Evolutionary conservation across 2,888 invertebrate genomes (phyloP), one percentile per base, ranked within the genome.

Genomic region (Empis livida): DNA sequence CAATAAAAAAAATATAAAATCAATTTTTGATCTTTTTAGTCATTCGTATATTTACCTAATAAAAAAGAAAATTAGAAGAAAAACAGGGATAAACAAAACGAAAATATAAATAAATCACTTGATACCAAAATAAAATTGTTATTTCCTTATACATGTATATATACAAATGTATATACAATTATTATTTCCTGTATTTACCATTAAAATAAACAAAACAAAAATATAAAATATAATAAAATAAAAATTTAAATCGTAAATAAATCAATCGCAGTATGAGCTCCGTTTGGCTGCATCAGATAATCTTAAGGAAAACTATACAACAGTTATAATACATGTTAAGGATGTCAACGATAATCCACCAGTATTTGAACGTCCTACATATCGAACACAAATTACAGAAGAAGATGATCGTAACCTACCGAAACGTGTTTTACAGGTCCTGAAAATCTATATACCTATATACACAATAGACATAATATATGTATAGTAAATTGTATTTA

Each of bases 331-430:
- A 63, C 90, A 93, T 72, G 91, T 95, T 60, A 94, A 92, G 73
- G 95, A 97, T 70, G 93, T 95, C 57, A 96, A 96, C 72, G 96
- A 97, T 77, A 96, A 96, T 75, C 90, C 94, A 41, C 96, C 96
- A 3, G 90, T 91, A 58, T 97, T 97, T 72, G 91, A 92, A 71
- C 75, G 92, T 56, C 92, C 93, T 45, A 91, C 90, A 48, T 94
- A 93, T 74, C 82, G 91, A 64, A 91, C 93, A 45, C 92, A 93
- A 73, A 93, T 94, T 71, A 93, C 92, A 40, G 93, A 93, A 71
- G 93, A 93, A 71, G 93, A 93, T 67, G 92, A 93, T 75, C 79
- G 92, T 62, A 91, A 90, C 71, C 78, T 93, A 61, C 93, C 93
- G 56, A 93, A 93, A 72, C 84, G 89, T 62, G 90, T 94, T 60